Conservation (phyloP, 1,140 invertebrate species). For the Drosophila ogumai region DNA sequence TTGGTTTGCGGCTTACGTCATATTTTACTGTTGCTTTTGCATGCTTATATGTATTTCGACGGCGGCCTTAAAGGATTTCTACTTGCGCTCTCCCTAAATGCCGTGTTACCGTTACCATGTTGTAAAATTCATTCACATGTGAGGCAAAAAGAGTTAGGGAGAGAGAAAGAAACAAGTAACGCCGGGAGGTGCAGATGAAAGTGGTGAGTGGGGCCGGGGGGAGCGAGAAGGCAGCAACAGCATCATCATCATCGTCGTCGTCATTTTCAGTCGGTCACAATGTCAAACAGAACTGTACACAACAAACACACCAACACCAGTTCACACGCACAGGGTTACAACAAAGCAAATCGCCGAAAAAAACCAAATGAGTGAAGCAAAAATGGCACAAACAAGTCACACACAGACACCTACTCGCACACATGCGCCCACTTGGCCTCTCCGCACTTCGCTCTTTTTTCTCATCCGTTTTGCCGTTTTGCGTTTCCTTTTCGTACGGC, state of each 20-base stretch:
- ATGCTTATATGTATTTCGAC: conserved; percentile 54
- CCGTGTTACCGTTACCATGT: conserved; percentile 40
- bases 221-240: conserved; percentile 15
- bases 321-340: conserved; percentile 18
- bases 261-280: conserved; percentile 65
- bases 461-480: conserved; percentile 40
- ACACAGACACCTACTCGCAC: conserved; percentile 16
- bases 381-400: conserved; percentile 46
- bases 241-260: conserved; percentile 27
- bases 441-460: conserved; percentile 32
- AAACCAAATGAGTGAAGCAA: conserved; percentile 39
- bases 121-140: conserved; percentile 69
- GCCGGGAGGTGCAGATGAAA: not conserved
- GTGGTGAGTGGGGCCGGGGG: not conserved
- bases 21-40: conserved; percentile 69
- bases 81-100: conserved; percentile 25
- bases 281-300: conserved; percentile 72
- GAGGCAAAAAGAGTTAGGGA: not conserved
- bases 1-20: conserved; percentile 68
- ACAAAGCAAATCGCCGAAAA: conserved; percentile 10
- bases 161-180: not conserved
- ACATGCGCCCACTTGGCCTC: conserved; percentile 16
- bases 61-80: conserved; percentile 54
- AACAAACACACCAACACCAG: conserved; percentile 37
- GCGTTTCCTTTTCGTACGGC: conserved; percentile 39